Conservation (phyloP, 2,888 invertebrate genomes). For the Metacarcinus magister region DNA sequence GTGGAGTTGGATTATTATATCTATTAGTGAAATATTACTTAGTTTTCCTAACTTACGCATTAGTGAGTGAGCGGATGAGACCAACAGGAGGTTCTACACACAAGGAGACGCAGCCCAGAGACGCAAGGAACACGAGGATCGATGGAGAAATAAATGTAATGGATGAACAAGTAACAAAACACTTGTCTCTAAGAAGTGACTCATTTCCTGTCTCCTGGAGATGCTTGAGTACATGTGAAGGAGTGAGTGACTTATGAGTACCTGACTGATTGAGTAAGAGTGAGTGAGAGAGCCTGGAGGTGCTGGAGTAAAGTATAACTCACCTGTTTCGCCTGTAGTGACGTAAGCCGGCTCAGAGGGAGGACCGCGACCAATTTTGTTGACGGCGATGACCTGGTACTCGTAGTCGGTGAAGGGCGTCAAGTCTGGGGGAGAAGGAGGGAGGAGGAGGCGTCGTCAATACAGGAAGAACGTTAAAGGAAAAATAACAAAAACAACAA, state of each 20-base stretch:
- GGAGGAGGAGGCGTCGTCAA: neutral
- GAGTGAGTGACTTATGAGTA: neutral
- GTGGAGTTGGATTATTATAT: neutral
- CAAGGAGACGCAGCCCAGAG: neutral
- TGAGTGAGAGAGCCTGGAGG: slow-evolving; percentile 9
- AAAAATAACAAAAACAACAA: neutral
- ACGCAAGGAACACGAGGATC: neutral
- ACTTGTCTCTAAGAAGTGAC: too few species aligned
- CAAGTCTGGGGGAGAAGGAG: neutral
- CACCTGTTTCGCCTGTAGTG: slow-evolving; percentile 98
- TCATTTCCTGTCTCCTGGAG: too few species aligned
- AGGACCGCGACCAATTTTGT: slow-evolving; percentile 96
- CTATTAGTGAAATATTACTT: neutral
- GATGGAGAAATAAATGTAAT: neutral
- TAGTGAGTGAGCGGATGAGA: neutral
- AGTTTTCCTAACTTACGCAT: neutral
- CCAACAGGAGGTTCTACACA: neutral
- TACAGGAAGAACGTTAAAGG: neutral
- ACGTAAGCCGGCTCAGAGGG: slow-evolving; percentile 94
- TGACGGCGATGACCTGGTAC: slow-evolving; percentile 97
- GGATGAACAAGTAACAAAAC: neutral
- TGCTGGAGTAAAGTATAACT: slow-evolving; percentile 83
- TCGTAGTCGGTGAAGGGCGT: slow-evolving; percentile 97
- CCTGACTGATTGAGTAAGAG: neutral
- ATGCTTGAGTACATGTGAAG: neutral